Evolutionary conservation across 2,113 vertebrate genomes (phyloP), one percentile per base, ranked within the genome.

Genomic region (Cryptotis parvus): DNA sequence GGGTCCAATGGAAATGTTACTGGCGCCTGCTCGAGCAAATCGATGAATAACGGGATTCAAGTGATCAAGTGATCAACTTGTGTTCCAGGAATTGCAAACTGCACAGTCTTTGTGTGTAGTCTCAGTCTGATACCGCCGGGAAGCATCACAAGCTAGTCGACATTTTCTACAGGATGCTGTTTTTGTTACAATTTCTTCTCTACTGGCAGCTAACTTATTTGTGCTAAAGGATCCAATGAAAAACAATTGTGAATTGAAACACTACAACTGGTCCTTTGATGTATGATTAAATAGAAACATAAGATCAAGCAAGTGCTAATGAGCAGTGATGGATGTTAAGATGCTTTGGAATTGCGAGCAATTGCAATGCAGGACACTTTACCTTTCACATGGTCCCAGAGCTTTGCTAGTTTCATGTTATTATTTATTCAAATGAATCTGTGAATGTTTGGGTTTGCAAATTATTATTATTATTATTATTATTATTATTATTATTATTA

Each of bases 251-350:
- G 39, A 52, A 52, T 74, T 74, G 33, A 84, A 63, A 76, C 35
- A 29, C 27, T 27, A 49, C 43, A 69, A 43, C 6, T 72, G 27
- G n/a, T 20, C 9, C 75, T 91, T 55, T 91, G 39, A 87, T 87
- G 65, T 41, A 76, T 73, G 75, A 66, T 72, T 89, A 92, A 92
- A 75, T 7, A 84, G 45, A 89, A n/a, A 85, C 20, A 79, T 73
- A 73, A 80, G 68, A 68, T 83, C 75, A 76, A 95, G 39, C 61
- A 87, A 33, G 33, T 92, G 55, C 80, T 88, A 86, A 87, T 65
- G 43, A 93, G 27, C 43, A 83, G 31, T 45, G 35, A 37, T 79
- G 20, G 39, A 72, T 55, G 75, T 92, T 52, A 89, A 91, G 63
- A 91, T 83, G 35, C 37, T 89, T 86, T 89, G 74, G 68, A 91